Evolutionary conservation across 1,140 invertebrate species (phyloP).

Genomic region (Teleogryllus occipitalis): DNA sequence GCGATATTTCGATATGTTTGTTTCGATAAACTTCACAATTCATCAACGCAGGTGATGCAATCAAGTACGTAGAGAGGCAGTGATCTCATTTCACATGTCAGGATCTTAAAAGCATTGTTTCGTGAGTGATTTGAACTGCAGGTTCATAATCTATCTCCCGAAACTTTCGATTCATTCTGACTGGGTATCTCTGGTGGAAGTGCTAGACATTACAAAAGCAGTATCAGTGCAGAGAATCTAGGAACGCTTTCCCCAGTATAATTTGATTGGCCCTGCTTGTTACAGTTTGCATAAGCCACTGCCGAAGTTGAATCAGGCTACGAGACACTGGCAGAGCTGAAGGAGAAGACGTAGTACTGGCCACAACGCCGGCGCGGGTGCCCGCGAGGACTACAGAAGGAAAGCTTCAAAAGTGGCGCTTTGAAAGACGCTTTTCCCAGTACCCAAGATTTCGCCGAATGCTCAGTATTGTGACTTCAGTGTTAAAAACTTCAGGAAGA

Average conservation of each 20-base stretch:
- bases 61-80: not conserved
- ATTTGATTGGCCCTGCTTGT: not conserved
- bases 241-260: not conserved
- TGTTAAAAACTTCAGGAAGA: no score
- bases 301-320: not conserved
- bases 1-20: no score
- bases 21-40: no score
- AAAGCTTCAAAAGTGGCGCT: no score
- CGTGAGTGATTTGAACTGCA: not conserved
- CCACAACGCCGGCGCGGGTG: no score
- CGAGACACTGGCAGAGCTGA: no score
- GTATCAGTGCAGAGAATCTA: not conserved
- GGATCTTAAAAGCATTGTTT: not conserved
- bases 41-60: not conserved
- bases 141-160: not conserved
- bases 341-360: no score
- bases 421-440: no score
- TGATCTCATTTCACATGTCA: not conserved
- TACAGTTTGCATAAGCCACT: not conserved
- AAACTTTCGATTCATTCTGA: slow-evolving; percentile 1
- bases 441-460: no score
- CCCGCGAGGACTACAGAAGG: no score
- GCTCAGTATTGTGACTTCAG: no score
- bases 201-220: not conserved
- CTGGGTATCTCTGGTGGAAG: not conserved